Evolutionary conservation across 2,113 vertebrate genomes (phyloP), one percentile per base, ranked within the genome.

Genomic region (Phyllopteryx taeniolatus): DNA sequence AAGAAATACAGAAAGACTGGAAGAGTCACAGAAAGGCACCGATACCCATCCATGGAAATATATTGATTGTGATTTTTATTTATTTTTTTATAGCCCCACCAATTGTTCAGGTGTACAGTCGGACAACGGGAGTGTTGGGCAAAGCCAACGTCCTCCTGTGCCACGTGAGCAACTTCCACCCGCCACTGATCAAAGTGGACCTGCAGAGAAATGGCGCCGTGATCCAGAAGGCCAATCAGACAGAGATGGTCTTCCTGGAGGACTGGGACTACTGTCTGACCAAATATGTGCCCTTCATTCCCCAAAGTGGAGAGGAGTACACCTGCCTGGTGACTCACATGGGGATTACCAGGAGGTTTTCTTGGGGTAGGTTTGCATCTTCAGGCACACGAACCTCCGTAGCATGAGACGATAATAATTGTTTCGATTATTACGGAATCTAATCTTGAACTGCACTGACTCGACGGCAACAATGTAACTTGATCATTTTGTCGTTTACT

Each of bases 231-330:
- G 20, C 82, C 0, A 0, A 71, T 0, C 87, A 84, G 31, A 74
- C 91, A 0, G 94, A 96, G 73, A 80, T 96, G 89, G 85, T 94
- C 66, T 98, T 97, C 69, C 85, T 87, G 1, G 72, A 87, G 0
- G 86, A 89, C 73, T 97, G 96, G 96, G 62, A 86, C 8, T 98
- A 95, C 80, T 80, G 95, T 63, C 89, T 93, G 27, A 94, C 94
- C 77, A 90, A 73, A 2, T 44, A 85, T 0, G 80, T 0, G 0
- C 0, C n/a, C 0, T 93, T 96, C 77, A 73, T 0, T 0, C 94
- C 94, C 0, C 0, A 0, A 0, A 6, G 0, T 0, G 60, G 0
- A 0, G 85, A 88, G 0, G 0, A 0, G 0, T 95, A 72, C 3
- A 0, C 0, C 1, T 98, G 95, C 80, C 72, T 0, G 0, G 95